Conservation (phyloP, 2,797 vertebrate genomes). For the Corythornis leucogaster region DNA sequence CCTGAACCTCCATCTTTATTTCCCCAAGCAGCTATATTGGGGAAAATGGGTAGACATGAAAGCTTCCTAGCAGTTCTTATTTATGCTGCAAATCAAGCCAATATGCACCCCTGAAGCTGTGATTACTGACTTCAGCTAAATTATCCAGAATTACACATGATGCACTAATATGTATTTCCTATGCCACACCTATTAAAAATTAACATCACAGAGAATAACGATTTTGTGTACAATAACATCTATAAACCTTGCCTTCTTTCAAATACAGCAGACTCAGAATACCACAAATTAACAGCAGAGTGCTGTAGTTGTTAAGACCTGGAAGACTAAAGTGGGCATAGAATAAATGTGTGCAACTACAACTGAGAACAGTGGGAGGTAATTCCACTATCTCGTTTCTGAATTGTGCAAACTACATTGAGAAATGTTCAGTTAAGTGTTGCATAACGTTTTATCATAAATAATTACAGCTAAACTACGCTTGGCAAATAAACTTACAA, state of each 20-base stretch:
- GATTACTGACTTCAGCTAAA: neutral
- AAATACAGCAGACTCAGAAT: neutral
- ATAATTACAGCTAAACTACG: conserved; percentile 29
- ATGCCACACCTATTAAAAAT: neutral
- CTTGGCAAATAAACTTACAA: neutral
- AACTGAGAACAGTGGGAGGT: neutral
- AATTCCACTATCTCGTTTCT: neutral
- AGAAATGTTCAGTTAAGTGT: conserved; percentile 5
- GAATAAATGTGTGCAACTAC: neutral
- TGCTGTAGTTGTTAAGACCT: neutral
- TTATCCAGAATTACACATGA: neutral
- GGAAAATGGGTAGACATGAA: neutral
- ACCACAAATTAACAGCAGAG: neutral
- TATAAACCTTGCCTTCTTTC: neutral
- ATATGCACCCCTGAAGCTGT: neutral
- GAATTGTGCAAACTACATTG: neutral
- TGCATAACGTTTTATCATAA: neutral
- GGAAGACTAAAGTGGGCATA: neutral
- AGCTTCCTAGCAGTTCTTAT: neutral
- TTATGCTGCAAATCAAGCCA: neutral
- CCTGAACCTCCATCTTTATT: neutral
- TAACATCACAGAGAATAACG: neutral
- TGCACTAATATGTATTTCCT: neutral
- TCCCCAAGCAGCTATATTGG: neutral
- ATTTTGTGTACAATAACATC: neutral